Percentiles rank a stretch among this genome's conserved stretches.
These are phyloP conservation scores for Microctonus hyperodae DNA, from an alignment of 2,888 invertebrate species.

Conservation along the genomic window DNA sequence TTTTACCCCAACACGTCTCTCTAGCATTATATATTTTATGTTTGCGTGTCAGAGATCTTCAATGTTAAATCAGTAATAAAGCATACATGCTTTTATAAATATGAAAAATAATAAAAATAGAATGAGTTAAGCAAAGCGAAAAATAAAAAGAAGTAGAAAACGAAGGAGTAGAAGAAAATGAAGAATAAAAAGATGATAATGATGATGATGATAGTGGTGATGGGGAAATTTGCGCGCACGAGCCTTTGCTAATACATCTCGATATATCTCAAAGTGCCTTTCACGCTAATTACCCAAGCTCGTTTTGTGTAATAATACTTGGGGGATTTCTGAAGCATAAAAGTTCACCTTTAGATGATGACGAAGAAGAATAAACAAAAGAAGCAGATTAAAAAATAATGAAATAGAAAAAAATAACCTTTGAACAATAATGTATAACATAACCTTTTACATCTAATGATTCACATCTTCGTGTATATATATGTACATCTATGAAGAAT, in stretches of 20 bases:
- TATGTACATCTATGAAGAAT: conserved; percentile 10
- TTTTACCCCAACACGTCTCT: not conserved
- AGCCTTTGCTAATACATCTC: conserved; percentile 46
- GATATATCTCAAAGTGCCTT: conserved; percentile 56
- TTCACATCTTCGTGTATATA: not conserved
- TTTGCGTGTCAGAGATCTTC: conserved; percentile 5
- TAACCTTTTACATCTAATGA: not conserved
- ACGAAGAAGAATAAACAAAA: conserved; percentile 13
- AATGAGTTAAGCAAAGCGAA: not conserved
- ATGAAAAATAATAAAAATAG: not conserved
- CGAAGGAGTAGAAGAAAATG: not conserved
- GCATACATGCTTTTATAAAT: not conserved
- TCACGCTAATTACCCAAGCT: conserved; percentile 44
- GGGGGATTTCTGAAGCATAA: conserved; percentile 29
- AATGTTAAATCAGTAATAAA: conserved; percentile 4
- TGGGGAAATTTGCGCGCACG: conserved; percentile 32
- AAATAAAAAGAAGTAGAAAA: not conserved
- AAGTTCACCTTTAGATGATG: conserved; percentile 20
- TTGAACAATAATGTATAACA: not conserved
- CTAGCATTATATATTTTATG: too few relatives aligned
- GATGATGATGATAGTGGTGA: conserved; percentile 8
- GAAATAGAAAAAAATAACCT: conserved; percentile 7
- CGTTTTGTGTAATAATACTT: conserved; percentile 42
- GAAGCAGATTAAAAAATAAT: conserved; percentile 12
- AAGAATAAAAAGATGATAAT: not conserved